phyloP scores from a whole-genome alignment of 1,140 invertebrate genomes.

The Macrobrachium nipponense region DNA sequence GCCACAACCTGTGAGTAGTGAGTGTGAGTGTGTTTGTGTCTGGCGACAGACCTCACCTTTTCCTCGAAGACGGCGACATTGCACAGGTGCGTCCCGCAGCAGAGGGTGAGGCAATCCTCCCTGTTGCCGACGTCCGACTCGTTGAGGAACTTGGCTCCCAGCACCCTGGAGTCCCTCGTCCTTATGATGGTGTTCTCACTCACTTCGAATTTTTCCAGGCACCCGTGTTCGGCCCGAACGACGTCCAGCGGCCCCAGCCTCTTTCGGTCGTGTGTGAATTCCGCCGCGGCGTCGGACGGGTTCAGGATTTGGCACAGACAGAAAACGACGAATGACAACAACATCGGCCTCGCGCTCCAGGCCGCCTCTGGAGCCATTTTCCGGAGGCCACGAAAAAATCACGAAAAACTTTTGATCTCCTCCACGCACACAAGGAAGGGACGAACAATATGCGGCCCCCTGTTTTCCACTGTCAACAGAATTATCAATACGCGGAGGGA shows the following conservation, averaged over 20 bases:
- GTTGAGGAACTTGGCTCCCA: slow-evolving; percentile 90
- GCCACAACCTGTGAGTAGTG: background rate
- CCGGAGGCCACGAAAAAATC: background rate
- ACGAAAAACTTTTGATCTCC: background rate
- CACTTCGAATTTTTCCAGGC: slow-evolving; percentile 82
- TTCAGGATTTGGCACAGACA: background rate
- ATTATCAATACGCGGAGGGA: slow-evolving; percentile 28
- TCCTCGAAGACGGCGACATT: slow-evolving; percentile 94
- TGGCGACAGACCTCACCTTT: slow-evolving; percentile 77
- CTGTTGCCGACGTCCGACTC: slow-evolving; percentile 81
- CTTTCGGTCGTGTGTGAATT: slow-evolving; percentile 62
- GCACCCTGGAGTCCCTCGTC: slow-evolving; percentile 85
- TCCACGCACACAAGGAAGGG: background rate
- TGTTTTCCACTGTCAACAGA: slow-evolving; percentile 48
- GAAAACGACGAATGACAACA: background rate
- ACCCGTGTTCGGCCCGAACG: slow-evolving; percentile 64
- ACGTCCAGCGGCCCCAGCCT: slow-evolving; percentile 52
- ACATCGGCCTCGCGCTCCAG: background rate
- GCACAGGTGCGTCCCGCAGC: slow-evolving; percentile 86
- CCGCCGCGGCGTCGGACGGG: slow-evolving; percentile 4
- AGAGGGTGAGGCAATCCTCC: slow-evolving; percentile 85
- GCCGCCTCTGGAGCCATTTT: slow-evolving; percentile 19
- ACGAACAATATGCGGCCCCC: background rate
- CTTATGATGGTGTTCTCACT: slow-evolving; percentile 90
- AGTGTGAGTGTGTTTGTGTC: slow-evolving; percentile 14